These are phyloP conservation scores for Pica pica DNA, from an alignment of 2,113 vertebrate species.

Conservation along the genomic window DNA sequence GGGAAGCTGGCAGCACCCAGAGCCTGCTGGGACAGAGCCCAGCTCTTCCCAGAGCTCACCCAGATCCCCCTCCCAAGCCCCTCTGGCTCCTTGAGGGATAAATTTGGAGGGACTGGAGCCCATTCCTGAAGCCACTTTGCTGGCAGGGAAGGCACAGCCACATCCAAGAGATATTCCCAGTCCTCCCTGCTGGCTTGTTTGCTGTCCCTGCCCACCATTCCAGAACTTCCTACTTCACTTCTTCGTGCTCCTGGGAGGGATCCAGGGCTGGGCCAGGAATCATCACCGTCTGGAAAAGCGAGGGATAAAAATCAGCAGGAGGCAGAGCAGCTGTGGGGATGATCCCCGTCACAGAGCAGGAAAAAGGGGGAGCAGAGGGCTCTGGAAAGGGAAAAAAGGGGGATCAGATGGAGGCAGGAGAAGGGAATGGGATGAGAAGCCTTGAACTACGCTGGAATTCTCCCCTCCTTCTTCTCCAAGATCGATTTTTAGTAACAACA, in stretches of 20 bases:
- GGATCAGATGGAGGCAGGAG: background rate
- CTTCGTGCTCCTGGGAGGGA: constrained; percentile 74
- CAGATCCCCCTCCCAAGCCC: background rate
- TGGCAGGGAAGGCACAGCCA: background rate
- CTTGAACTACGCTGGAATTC: rapidly evolving
- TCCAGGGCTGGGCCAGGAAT: constrained; percentile 81
- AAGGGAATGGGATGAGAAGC: background rate
- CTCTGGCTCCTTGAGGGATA: background rate
- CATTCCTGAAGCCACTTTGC: background rate
- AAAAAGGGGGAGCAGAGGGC: background rate
- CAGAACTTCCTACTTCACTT: constrained; percentile 44
- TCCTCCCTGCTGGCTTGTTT: background rate
- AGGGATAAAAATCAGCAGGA: background rate
- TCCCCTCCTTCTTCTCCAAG: background rate
- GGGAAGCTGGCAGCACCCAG: background rate
- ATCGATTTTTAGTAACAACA: background rate
- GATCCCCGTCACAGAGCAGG: background rate
- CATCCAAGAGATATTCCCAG: background rate
- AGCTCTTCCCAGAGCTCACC: background rate
- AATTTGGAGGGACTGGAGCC: background rate
- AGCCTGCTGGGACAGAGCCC: background rate
- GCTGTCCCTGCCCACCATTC: constrained; percentile 60
- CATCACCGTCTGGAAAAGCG: constrained; percentile 82
- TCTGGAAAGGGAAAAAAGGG: background rate
- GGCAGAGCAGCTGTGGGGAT: background rate